phyloP scores from a whole-genome alignment of 2,888 invertebrate species.

The Andrena praecox region DNA sequence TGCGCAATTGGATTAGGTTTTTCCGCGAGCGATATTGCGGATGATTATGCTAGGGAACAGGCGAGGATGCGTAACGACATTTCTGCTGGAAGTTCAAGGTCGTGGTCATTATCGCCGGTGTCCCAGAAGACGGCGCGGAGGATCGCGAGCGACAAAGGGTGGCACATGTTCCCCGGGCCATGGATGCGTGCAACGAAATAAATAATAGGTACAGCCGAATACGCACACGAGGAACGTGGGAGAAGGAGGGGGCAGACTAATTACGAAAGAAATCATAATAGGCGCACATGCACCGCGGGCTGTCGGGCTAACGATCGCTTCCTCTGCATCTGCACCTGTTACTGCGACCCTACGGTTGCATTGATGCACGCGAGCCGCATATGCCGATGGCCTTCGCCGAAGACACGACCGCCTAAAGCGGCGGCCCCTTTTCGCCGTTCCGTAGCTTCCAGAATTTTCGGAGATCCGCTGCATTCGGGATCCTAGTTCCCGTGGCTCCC shows the following conservation, averaged over 20 bases:
- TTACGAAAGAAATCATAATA: slow-evolving; percentile 81
- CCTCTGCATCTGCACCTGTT: slow-evolving; percentile 82
- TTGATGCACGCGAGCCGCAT: slow-evolving; percentile 82
- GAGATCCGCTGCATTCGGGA: background rate
- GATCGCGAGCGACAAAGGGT: slow-evolving; percentile 32
- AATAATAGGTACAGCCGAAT: slow-evolving; percentile 72
- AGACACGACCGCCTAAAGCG: slow-evolving; percentile 73
- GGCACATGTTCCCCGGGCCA: slow-evolving; percentile 59
- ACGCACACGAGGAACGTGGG: slow-evolving; percentile 42
- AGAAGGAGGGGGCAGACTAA: slow-evolving; percentile 68
- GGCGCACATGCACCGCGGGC: slow-evolving; percentile 76
- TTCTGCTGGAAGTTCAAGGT: slow-evolving; percentile 37
- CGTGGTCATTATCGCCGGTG: slow-evolving; percentile 20
- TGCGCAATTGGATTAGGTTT: background rate
- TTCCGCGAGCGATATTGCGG: background rate
- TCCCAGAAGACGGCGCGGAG: slow-evolving; percentile 11
- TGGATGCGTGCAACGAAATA: slow-evolving; percentile 74
- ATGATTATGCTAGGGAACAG: background rate
- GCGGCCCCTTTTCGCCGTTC: slow-evolving; percentile 16
- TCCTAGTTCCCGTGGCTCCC: background rate
- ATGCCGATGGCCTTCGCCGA: slow-evolving; percentile 78
- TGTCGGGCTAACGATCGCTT: slow-evolving; percentile 82
- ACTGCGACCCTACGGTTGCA: slow-evolving; percentile 75
- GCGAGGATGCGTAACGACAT: background rate
- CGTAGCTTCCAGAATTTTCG: slow-evolving; percentile 8